Evolutionary conservation across 2,113 vertebrate genomes (phyloP).

Genomic region (Struthio camelus): DNA sequence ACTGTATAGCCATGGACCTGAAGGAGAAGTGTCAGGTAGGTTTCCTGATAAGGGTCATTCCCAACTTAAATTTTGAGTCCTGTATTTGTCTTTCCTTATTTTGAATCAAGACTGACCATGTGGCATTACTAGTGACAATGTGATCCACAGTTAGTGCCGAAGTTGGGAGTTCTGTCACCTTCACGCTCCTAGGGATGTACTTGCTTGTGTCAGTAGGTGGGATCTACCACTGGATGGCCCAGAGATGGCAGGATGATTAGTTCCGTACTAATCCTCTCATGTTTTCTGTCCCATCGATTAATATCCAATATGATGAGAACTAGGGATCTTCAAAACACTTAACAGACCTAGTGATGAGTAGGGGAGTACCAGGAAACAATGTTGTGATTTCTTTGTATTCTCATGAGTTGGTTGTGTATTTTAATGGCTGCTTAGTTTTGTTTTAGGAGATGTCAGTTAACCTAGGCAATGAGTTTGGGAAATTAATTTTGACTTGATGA

Average conservation of each 20-base stretch:
- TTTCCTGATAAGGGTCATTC: not conserved
- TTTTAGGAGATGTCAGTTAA: not conserved
- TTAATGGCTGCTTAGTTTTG: not conserved
- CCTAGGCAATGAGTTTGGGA: not conserved
- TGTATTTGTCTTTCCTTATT: not conserved
- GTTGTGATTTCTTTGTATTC: not conserved
- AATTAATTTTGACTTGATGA: not conserved
- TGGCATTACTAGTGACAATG: not conserved
- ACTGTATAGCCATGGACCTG: slow-evolving; percentile 82
- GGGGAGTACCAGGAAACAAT: not conserved
- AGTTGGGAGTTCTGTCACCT: not conserved
- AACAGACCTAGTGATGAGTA: not conserved
- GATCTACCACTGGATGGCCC: not conserved
- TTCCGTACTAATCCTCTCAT: not conserved
- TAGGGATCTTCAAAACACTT: not conserved
- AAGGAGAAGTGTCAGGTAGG: slow-evolving; percentile 89
- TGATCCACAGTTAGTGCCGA: not conserved
- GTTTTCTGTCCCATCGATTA: not conserved
- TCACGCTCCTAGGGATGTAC: not conserved
- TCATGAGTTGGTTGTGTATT: not conserved
- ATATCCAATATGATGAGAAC: not conserved
- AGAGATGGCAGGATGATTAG: not conserved
- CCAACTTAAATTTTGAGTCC: not conserved
- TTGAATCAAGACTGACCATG: not conserved
- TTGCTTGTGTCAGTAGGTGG: not conserved